These are phyloP conservation scores for Caranx melampygus DNA, from an alignment of 2,113 vertebrate species.

Conservation along the genomic window DNA sequence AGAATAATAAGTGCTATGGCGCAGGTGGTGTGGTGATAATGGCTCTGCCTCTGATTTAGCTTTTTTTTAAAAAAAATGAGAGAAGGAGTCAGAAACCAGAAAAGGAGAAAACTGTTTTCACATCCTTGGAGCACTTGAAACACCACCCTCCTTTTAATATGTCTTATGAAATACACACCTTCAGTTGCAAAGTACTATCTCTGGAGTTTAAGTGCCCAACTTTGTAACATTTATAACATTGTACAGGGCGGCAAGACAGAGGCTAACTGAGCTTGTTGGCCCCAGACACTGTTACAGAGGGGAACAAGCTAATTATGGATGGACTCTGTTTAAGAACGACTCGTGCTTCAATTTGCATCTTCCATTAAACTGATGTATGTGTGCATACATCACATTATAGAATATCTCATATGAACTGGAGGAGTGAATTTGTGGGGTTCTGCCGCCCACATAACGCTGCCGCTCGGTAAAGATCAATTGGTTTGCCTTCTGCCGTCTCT, in stretches of 20 bases:
- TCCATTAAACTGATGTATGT: slow-evolving; percentile 86
- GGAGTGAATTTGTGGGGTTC: slow-evolving; percentile 71
- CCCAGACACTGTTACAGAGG: slow-evolving; percentile 62
- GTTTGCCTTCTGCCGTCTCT: slow-evolving; percentile 27
- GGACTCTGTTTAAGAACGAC: slow-evolving; percentile 67
- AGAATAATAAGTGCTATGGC: neutral
- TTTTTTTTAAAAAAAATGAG: neutral
- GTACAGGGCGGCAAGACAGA: slow-evolving; percentile 23
- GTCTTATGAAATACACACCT: slow-evolving; percentile 31
- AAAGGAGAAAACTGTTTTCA: slow-evolving; percentile 13
- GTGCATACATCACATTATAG: slow-evolving; percentile 72
- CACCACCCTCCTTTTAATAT: neutral
- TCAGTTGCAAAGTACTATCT: slow-evolving; percentile 19
- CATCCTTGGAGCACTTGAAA: slow-evolving; percentile 7
- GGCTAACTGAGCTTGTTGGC: slow-evolving; percentile 67
- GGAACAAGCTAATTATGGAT: slow-evolving; percentile 79
- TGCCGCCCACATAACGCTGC: slow-evolving; percentile 67
- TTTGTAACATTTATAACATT: slow-evolving; percentile 50
- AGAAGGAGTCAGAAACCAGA: neutral
- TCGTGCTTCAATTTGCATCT: slow-evolving; percentile 82
- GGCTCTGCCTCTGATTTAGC: slow-evolving; percentile 21
- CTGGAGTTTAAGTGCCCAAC: slow-evolving; percentile 31
- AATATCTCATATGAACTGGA: slow-evolving; percentile 69
- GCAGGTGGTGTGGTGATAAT: slow-evolving; percentile 26
- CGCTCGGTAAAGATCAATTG: slow-evolving; percentile 56